These are phyloP conservation scores for Lepisosteus oculatus DNA, from an alignment of 2,113 vertebrate species.

Conservation along the genomic window DNA sequence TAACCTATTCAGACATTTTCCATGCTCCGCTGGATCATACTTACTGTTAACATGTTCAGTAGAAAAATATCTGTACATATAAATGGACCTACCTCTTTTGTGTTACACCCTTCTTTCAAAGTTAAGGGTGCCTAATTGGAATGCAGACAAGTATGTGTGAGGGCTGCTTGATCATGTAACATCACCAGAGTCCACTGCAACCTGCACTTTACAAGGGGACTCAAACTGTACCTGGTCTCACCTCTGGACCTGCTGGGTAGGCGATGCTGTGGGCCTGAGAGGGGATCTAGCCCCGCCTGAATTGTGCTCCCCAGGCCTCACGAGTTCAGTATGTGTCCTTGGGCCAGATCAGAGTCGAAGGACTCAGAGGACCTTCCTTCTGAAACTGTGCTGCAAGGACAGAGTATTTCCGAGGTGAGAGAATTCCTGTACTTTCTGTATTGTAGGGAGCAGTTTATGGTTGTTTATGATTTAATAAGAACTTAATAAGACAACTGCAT, in stretches of 20 bases:
- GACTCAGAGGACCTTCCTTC: slow-evolving; percentile 34
- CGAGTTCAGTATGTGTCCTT: slow-evolving; percentile 40
- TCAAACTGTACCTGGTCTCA: too few species aligned
- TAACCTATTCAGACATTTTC: background rate
- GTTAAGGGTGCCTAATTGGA: too few species aligned
- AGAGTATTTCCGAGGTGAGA: slow-evolving; percentile 46
- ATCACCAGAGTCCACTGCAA: too few species aligned
- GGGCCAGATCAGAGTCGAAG: slow-evolving; percentile 41
- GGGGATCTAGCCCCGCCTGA: slow-evolving; percentile 16
- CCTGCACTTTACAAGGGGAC: too few species aligned
- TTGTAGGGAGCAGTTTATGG: background rate
- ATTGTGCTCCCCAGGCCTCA: background rate
- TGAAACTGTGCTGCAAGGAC: slow-evolving; percentile 37
- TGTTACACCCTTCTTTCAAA: too few species aligned
- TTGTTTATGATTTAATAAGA: background rate
- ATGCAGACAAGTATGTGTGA: too few species aligned
- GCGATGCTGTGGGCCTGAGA: background rate
- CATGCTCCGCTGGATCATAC: too few species aligned
- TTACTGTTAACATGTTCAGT: too few species aligned
- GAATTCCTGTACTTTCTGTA: background rate
- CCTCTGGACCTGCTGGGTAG: background rate
- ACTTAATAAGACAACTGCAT: background rate
- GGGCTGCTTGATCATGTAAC: too few species aligned
- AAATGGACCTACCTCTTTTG: too few species aligned
- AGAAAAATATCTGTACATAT: too few species aligned